Conservation (phyloP, 37 sponge, comb jelly and placozoan species). For the Diacarnus erythraeanus region DNA sequence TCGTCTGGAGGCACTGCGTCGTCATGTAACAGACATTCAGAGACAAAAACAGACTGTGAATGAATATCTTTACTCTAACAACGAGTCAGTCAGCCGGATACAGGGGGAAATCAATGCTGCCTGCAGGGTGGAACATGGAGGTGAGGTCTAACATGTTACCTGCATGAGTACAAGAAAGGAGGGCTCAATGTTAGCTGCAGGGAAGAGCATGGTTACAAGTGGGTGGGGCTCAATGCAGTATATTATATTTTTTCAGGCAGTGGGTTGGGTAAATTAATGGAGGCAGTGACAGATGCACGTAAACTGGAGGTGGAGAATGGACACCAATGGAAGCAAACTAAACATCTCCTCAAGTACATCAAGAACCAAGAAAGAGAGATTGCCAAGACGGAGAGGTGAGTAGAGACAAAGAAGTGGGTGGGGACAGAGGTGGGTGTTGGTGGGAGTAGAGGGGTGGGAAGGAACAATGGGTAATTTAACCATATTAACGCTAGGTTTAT, state of each 20-base stretch:
- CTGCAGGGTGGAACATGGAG: not conserved
- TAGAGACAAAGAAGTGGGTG: not conserved
- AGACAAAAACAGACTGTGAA: conserved; percentile 36
- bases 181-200: not conserved
- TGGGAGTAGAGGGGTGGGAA: not conserved
- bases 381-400: conserved; percentile 57
- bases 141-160: not conserved
- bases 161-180: not conserved
- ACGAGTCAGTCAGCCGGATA: conserved; percentile 43
- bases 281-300: conserved; percentile 38
- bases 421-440: not conserved
- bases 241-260: not conserved
- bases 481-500: no score
- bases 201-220: not conserved
- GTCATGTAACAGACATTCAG: conserved; percentile 23
- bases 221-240: not conserved
- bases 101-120: conserved; percentile 45
- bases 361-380: conserved; percentile 66
- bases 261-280: conserved; percentile 41
- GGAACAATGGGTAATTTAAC: not conserved
- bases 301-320: conserved; percentile 57
- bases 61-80: conserved; percentile 57
- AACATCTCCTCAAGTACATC: conserved; percentile 67
- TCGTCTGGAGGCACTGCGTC: conserved; percentile 17
- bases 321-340: conserved; percentile 68